Base-by-base conservation (phyloP, 2,113 vertebrate species). In the Oncorhynchus clarkii region DNA sequence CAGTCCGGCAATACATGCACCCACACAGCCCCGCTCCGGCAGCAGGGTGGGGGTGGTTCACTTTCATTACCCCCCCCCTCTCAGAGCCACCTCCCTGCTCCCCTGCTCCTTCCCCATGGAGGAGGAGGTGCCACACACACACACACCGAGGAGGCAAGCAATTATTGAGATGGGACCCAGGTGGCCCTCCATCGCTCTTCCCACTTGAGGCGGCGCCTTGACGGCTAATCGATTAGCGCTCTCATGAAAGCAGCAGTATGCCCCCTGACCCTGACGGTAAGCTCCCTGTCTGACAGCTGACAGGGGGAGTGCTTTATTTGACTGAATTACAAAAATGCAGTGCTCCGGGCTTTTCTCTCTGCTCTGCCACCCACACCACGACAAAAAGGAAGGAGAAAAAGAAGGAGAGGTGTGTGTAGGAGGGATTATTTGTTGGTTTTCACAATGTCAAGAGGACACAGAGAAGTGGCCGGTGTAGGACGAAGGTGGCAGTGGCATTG, bases 161-260 rank as follows among this genome's bases (percentile, higher is more conserved):
- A 95, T 96, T 96, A 96, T 95, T 94, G 94, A 96, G 95, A 96
- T 95, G 93, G 95, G 94, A 93, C 94, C 91, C 87, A 93, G 94
- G 93, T 94, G 94, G 95, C 93, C 94, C 94, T 95, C 95, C 95
- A 95, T 95, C 88, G 93, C 94, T 95, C 95, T 95, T 92, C 94
- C 90, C 82, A 93, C 93, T 92, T 90, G 93, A 96, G 95, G 96
- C 94, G 97, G 96, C 96, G 14, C 51, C 51, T 54, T 54, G 51
- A 54, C 96, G 95, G 96, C 95, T 97, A 98, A 99, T 99, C 97
- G 97, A 99, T 99, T 98, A 96, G 94, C 90, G 95, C 95, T 95
- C 90, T 92, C 92, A 90, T 94, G 94, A 95, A 88, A 94, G 94
- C 93, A 89, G 51, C 94, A 91, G 83, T 22, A 86, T 91, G 95